Percentiles rank a stretch among this genome's conserved stretches.
Conservation (phyloP, 2,113 vertebrate genomes). For the Raja brachyura region DNA sequence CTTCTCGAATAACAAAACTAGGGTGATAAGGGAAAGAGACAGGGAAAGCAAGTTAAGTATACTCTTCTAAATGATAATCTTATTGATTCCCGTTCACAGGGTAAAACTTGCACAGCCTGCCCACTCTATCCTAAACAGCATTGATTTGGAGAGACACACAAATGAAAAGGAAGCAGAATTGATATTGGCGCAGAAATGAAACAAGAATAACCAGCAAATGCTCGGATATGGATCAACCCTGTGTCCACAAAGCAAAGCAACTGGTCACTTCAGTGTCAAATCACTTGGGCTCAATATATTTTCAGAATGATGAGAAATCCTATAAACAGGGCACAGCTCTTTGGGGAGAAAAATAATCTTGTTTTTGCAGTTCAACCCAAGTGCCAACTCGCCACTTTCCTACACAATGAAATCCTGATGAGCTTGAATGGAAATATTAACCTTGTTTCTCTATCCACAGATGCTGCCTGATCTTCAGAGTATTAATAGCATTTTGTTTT, state of each 20-base stretch:
- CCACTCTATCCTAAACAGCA: neutral
- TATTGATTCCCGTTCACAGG: neutral
- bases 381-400: neutral
- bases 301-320: neutral
- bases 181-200: neutral
- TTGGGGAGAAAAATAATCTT: neutral
- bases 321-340: neutral
- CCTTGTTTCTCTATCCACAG: too few relatives aligned
- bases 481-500: too few relatives aligned
- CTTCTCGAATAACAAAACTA: slow-evolving; percentile 86
- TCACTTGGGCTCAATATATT: neutral
- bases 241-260: neutral
- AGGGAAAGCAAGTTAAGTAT: neutral
- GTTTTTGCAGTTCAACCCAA: neutral
- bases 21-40: slow-evolving; percentile 33
- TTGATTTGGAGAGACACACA: neutral
- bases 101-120: neutral
- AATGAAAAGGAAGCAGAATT: neutral
- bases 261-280: neutral
- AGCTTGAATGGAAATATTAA: too few relatives aligned
- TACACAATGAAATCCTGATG: too few relatives aligned
- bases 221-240: neutral
- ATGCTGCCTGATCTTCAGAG: too few relatives aligned
- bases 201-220: neutral
- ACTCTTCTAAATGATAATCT: slow-evolving; percentile 2